Conservation (phyloP, 1,140 invertebrate species). For the Zaprionus vittiger region DNA sequence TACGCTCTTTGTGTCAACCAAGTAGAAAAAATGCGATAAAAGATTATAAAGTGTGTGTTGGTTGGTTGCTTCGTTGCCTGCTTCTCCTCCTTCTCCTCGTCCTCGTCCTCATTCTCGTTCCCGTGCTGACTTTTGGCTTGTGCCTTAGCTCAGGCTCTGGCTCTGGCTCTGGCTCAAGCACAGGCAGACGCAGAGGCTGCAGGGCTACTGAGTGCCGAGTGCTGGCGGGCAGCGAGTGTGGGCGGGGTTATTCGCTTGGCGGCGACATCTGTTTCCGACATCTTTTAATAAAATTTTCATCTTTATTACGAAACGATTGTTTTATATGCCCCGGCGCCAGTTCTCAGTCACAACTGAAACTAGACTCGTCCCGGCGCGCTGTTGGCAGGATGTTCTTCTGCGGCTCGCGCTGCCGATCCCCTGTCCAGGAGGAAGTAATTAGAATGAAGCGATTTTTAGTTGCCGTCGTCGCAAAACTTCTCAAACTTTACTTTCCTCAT, state of each 20-base stretch:
- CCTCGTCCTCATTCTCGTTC: not conserved
- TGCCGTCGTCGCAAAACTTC: constrained; percentile 45
- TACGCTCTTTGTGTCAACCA: constrained; percentile 83
- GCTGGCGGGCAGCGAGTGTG: constrained; percentile 2
- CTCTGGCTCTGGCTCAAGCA: constrained; percentile 9
- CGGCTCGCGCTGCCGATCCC: constrained; percentile 38
- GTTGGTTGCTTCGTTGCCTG: constrained; percentile 28
- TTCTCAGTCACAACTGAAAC: constrained; percentile 58
- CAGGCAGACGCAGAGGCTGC: constrained; percentile 18
- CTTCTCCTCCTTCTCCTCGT: constrained; percentile 1
- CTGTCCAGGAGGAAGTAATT: constrained; percentile 72
- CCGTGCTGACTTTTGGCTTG: constrained; percentile 23
- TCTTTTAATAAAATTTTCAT: constrained; percentile 85
- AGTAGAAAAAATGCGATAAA: constrained; percentile 84
- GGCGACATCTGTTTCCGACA: constrained; percentile 84
- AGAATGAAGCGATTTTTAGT: constrained; percentile 82
- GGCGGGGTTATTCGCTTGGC: constrained; percentile 44
- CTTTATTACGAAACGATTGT: constrained; percentile 84
- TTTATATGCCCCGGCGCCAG: constrained; percentile 67
- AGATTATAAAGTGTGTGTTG: constrained; percentile 84
- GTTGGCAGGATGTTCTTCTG: constrained; percentile 63
- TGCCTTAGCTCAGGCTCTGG: constrained; percentile 9
- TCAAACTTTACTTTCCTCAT: constrained; percentile 34
- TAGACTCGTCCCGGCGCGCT: constrained; percentile 57
- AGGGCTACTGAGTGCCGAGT: constrained; percentile 1